Evolutionary conservation across 1,140 invertebrate genomes (phyloP).

Genomic region (Leptoteleia sp.): DNA sequence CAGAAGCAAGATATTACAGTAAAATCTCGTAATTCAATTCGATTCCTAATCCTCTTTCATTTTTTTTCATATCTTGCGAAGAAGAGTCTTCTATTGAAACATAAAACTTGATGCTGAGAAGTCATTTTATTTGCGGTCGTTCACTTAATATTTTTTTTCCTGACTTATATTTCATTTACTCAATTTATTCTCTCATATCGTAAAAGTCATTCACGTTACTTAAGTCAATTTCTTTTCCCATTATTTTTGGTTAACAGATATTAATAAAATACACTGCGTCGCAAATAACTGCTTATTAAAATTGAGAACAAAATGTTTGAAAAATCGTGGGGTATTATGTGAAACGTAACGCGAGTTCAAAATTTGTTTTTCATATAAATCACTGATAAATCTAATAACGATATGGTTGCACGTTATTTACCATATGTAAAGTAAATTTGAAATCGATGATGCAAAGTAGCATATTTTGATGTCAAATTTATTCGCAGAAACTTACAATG

Average conservation of each 20-base stretch:
- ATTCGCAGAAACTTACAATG: conserved; percentile 26
- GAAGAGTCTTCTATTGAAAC: conserved; percentile 3
- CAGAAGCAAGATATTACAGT: conserved; percentile 34
- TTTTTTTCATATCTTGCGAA: conserved; percentile 12
- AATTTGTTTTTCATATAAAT: conserved; percentile 56
- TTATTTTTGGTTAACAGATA: too few species aligned
- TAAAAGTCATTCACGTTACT: too few species aligned
- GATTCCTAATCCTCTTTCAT: conserved; percentile 41
- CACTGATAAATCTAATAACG: conserved; percentile 48
- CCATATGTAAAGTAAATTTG: conserved; percentile 44
- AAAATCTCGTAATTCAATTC: conserved; percentile 47
- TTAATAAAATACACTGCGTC: too few species aligned
- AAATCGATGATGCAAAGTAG: conserved; percentile 44
- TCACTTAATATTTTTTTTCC: not conserved
- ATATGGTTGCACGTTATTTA: conserved; percentile 41
- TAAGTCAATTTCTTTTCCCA: too few species aligned
- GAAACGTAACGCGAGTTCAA: conserved; percentile 6
- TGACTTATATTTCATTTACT: not conserved
- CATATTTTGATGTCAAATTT: conserved; percentile 34
- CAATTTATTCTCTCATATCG: too few species aligned
- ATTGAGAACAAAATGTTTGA: too few species aligned
- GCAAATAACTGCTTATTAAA: too few species aligned
- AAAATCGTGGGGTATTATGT: not conserved
- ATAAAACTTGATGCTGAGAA: conserved; percentile 1
- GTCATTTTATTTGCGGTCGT: not conserved